These are phyloP conservation scores for Sphaerophoria rueppellii DNA, from an alignment of 2,888 invertebrate species.

Conservation along the genomic window DNA sequence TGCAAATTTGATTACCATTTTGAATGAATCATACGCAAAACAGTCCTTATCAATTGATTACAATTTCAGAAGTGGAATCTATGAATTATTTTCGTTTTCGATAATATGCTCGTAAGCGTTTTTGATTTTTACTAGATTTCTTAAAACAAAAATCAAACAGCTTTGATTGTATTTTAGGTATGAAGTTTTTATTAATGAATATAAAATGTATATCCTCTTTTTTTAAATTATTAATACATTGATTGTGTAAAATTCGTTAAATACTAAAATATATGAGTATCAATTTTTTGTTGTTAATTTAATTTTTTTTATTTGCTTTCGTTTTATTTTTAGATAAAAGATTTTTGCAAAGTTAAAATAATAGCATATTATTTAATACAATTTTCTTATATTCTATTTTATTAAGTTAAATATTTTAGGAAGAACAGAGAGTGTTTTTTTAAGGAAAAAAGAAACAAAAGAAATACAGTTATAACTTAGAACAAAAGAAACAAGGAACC, in stretches of 20 bases:
- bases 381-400: slow-evolving; percentile 13
- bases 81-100: neutral
- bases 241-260: slow-evolving; percentile 65
- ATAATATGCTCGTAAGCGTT: neutral
- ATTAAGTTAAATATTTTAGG: neutral
- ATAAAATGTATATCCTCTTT: slow-evolving; percentile 15
- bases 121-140: no score
- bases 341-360: slow-evolving; percentile 14
- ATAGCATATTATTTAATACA: slow-evolving; percentile 27
- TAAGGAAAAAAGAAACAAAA: neutral
- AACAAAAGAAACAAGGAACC: slow-evolving; percentile 19
- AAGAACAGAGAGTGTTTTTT: neutral
- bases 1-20: no score
- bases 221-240: slow-evolving; percentile 36
- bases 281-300: slow-evolving; percentile 77
- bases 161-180: slow-evolving; percentile 8
- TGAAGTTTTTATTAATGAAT: slow-evolving; percentile 50
- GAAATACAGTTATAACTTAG: neutral
- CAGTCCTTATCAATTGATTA: neutral
- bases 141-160: no score
- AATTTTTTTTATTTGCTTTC: slow-evolving; percentile 30
- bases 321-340: slow-evolving; percentile 12
- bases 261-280: slow-evolving; percentile 78
- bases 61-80: neutral
- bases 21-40: neutral